Evolutionary conservation across 2,888 invertebrate genomes (phyloP).

Genomic region (Lycophotia porphyrea): DNA sequence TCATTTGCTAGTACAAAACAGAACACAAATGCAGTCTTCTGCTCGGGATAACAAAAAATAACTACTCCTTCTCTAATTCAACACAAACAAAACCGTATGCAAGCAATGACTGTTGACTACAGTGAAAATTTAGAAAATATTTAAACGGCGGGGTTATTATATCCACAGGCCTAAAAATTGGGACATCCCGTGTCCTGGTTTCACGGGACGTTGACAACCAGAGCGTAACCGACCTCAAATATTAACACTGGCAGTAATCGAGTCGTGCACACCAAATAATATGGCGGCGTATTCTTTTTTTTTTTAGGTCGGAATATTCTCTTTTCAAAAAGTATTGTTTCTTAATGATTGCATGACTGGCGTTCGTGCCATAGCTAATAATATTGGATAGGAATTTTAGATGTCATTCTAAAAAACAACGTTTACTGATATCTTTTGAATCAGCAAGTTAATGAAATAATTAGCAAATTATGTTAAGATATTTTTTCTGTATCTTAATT

Average conservation of each 20-base stretch:
- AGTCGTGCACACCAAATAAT: constrained; percentile 42
- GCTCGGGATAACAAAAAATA: background rate
- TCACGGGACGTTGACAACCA: constrained; percentile 42
- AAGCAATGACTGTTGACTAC: constrained; percentile 5
- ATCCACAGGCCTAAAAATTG: constrained; percentile 41
- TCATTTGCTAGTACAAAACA: background rate
- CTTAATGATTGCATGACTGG: constrained; percentile 38
- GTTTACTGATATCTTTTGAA: constrained; percentile 3
- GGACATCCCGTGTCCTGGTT: constrained; percentile 47
- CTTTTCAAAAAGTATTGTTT: constrained; percentile 37
- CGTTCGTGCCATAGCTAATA: constrained; percentile 38
- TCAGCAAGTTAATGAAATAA: background rate
- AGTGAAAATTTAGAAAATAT: constrained; percentile 33
- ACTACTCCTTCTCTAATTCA: constrained; percentile 3
- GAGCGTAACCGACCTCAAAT: constrained; percentile 48
- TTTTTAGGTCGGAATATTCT: constrained; percentile 15
- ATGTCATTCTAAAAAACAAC: no score
- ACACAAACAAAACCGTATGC: constrained; percentile 1
- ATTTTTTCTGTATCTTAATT: background rate
- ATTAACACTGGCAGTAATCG: constrained; percentile 53
- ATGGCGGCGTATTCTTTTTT: constrained; percentile 14
- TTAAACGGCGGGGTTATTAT: constrained; percentile 35
- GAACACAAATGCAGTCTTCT: background rate
- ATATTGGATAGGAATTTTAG: no score
- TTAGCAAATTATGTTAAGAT: background rate